A percentile compares a stretch with the other conserved stretches of the same genome.
Evolutionary conservation across 2,888 invertebrate genomes (phyloP).

Genomic region (Lycaena phlaeas): DNA sequence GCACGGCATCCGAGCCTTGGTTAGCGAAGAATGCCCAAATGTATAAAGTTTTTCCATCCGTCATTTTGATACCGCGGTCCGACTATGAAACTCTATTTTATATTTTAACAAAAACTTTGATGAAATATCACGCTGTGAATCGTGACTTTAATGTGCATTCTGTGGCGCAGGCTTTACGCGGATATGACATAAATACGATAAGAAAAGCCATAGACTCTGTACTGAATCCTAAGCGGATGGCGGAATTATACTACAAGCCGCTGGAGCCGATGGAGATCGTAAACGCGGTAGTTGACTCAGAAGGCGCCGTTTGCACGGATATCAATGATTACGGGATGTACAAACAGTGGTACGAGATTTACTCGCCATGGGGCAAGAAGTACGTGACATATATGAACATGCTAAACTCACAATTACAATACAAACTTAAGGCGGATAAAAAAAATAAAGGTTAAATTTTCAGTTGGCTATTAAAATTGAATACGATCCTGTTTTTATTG

Average conservation of each 20-base stretch:
- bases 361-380: conserved; percentile 43
- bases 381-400: conserved; percentile 40
- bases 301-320: conserved; percentile 41
- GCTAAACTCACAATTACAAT: conserved; percentile 39
- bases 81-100: conserved; percentile 75
- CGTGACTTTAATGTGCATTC: conserved; percentile 74
- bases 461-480: no score
- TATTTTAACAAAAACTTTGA: conserved; percentile 67
- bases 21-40: conserved; percentile 56
- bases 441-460: conserved; percentile 24
- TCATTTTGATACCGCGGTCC: conserved; percentile 65
- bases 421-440: conserved; percentile 47
- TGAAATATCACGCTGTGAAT: conserved; percentile 73
- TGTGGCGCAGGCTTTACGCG: conserved; percentile 65
- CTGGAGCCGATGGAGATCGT: conserved; percentile 66
- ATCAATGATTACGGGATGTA: conserved; percentile 58
- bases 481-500: no score
- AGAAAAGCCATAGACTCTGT: conserved; percentile 50
- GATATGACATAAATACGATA: conserved; percentile 68
- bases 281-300: conserved; percentile 42
- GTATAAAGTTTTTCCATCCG: conserved; percentile 72
- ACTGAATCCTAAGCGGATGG: conserved; percentile 58
- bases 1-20: conserved; percentile 80
- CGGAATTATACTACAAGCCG: conserved; percentile 66
- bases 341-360: conserved; percentile 57